phyloP scores from a whole-genome alignment of 2,797 vertebrate genomes.

The Sebastes reedi region DNA sequence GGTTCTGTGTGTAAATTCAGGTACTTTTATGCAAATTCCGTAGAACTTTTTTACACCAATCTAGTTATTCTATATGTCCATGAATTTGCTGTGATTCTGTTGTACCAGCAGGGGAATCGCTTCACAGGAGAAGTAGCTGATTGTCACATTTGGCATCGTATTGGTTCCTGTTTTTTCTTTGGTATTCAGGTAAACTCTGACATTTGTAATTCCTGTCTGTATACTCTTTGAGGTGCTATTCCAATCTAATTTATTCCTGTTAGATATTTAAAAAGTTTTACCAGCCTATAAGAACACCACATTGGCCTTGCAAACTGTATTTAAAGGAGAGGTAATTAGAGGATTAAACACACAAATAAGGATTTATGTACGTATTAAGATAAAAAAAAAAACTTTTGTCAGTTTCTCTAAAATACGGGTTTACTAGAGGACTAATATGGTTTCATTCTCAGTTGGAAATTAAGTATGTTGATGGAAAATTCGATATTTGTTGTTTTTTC shows the following conservation, averaged over 20 bases:
- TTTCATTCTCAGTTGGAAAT: slow-evolving; percentile 79
- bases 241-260: slow-evolving; percentile 77
- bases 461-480: slow-evolving; percentile 63
- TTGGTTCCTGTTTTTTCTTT: slow-evolving; percentile 72
- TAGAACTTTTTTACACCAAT: slow-evolving; percentile 81
- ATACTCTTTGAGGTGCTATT: slow-evolving; percentile 84
- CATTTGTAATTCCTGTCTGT: slow-evolving; percentile 83
- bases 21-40: slow-evolving; percentile 88
- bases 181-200: slow-evolving; percentile 78
- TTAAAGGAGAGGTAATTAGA: slow-evolving; percentile 79
- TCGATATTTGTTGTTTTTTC: slow-evolving; percentile 38
- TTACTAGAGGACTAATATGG: slow-evolving; percentile 79
- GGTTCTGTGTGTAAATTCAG: slow-evolving; percentile 84
- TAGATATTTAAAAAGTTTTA: slow-evolving; percentile 75
- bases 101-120: slow-evolving; percentile 80
- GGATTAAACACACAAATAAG: slow-evolving; percentile 59
- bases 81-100: slow-evolving; percentile 84
- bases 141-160: slow-evolving; percentile 77
- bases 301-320: slow-evolving; percentile 87
- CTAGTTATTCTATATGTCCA: slow-evolving; percentile 84
- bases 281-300: slow-evolving; percentile 85
- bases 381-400: slow-evolving; percentile 55
- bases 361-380: slow-evolving; percentile 65
- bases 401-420: slow-evolving; percentile 85
- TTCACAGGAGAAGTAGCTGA: slow-evolving; percentile 80